Evolutionary conservation across 1,140 invertebrate species (phyloP), one percentile per base, ranked within the genome.

Genomic region (Eciton burchellii): DNA sequence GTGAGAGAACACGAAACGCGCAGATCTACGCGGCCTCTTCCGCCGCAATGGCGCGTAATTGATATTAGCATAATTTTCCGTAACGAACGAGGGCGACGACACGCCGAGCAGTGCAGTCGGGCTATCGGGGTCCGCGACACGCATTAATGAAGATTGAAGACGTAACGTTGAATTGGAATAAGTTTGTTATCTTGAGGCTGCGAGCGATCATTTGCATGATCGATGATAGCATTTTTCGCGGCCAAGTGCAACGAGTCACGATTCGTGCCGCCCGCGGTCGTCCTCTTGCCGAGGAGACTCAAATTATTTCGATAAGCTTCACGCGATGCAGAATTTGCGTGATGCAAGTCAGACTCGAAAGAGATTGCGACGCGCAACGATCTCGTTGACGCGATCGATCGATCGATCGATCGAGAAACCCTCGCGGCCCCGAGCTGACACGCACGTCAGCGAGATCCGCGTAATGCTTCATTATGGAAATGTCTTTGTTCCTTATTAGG

Each of bases 401-500:
- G 74, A 29, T 84, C 85, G 9, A 5, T 8, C 19, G 41, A 41
- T 47, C 63, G 49, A 72, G 63, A 86, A 71, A 81, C 43, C 11
- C 57, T 52, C 56, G 57, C 71, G 26, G 35, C 12, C 19, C 12
- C 72, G 12, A 59, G 19, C 35, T 43, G 81, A 83, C 81, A 71
- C 57, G 77, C 81, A 71, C 57, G 77, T 47, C 52, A 82, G 76
- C n/a, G 49, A 16, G n/a, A n/a, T 35, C 84, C 14, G 35, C 59
- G 68, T 87, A 88, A 88, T 77, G 43, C 60, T 68, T 87, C 56
- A 88, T 88, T 87, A 88, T 88, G 86, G 86, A 88, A 88, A 88
- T 88, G 77, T 87, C 86, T 84, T 88, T 81, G 86, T 88, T 88
- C 86, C 86, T 88, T 82, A 87, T 88, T 88, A 76, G 85, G 57